Base-by-base conservation (phyloP, 2,797 vertebrate species). In the Enteromius anoplus region DNA sequence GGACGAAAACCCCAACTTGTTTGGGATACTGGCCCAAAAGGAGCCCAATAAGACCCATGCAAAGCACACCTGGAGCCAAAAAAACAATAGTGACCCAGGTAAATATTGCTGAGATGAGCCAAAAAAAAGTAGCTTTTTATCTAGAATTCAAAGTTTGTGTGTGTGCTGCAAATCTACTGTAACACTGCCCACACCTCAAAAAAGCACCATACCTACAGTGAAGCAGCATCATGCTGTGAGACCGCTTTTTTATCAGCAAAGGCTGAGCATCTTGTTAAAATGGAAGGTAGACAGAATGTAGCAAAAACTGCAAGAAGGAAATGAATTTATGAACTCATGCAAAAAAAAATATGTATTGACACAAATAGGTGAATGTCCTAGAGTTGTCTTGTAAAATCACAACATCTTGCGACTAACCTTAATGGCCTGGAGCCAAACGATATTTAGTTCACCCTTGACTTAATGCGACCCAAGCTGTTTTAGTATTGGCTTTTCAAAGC, bases 221-320 rank as follows among this genome's bases (percentile, higher is more conserved):
- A 47, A 47, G 79, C 19, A 47, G 19, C 23, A 29, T 72, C 68
- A 72, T 81, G 68, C 68, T 72, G 40, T 49, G 53, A 72, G 6
- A 12, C 69, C 42, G 29, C 55, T 29, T 60, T 81, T 53, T 15
- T n/a, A 72, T 60, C 40, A 81, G 79, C 53, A 72, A 55, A 70
- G 42, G 40, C 40, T 72, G 69, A 62, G 7, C 29, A 17, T 80
- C 79, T 72, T 81, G 79, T 81, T 81, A 23, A 81, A 81, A 49
- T 58, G 17, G 12, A 70, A 80, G 3, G 34, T 42, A 70, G 66
- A 45, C 23, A 70, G 37, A 6, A 80, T 80, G 8, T 26, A 58
- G 49, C 64, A 69, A 69, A 55, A 19, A 69, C 64, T 53, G 34
- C 10, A 7, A 47, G 23, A 11, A 14, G 4, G 34, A 37, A 45